phyloP scores from a whole-genome alignment of 2,113 vertebrate species.

The Progne subis region DNA sequence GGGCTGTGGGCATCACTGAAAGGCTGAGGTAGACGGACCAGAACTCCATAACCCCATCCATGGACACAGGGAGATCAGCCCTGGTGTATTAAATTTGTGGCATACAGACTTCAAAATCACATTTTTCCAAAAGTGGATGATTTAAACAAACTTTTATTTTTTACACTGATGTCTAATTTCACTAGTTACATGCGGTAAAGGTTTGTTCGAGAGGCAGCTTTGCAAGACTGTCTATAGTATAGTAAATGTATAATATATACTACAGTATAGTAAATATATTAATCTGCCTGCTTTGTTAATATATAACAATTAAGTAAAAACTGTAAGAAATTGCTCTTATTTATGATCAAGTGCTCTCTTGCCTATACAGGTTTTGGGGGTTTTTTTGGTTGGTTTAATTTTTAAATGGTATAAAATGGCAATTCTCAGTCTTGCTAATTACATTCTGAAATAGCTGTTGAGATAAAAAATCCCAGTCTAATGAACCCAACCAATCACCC shows the following conservation, averaged over 20 bases:
- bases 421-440: neutral
- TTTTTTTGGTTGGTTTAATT: neutral
- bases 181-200: neutral
- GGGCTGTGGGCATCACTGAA: neutral
- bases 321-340: neutral
- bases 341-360: neutral
- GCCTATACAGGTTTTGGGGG: rapidly evolving
- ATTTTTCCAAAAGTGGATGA: neutral
- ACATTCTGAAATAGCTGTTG: neutral
- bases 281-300: neutral
- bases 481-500: neutral
- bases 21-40: neutral
- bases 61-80: neutral
- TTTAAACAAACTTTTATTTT: neutral
- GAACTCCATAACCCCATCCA: neutral
- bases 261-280: neutral
- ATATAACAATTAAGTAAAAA: neutral
- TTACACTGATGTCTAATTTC: neutral
- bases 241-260: neutral
- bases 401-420: neutral
- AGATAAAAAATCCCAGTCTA: neutral
- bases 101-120: neutral
- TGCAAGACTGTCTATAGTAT: neutral
- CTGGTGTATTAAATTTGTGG: neutral
- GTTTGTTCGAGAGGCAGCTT: neutral